Percentiles rank a stretch among this genome's conserved stretches.
These are phyloP conservation scores for Pristionchus fissidentatus DNA, from an alignment of 2,888 invertebrate species.

Conservation along the genomic window DNA sequence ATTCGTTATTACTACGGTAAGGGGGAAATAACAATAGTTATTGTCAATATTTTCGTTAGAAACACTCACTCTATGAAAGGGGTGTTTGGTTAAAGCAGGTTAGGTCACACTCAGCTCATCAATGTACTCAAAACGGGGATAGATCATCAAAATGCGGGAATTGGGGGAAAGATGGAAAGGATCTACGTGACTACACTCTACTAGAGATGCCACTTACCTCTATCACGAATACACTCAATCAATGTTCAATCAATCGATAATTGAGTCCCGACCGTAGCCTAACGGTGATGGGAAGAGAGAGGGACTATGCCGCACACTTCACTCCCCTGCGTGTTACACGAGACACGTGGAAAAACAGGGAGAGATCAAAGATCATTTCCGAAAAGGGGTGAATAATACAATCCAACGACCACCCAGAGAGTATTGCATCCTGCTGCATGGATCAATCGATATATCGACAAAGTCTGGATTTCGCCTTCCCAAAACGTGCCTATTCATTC, in stretches of 20 bases:
- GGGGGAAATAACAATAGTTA: constrained; percentile 12
- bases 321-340: constrained; percentile 22
- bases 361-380: constrained; percentile 29
- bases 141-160: constrained; percentile 27
- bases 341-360: constrained; percentile 1
- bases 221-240: constrained; percentile 42
- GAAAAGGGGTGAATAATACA: background rate
- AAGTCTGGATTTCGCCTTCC: background rate
- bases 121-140: background rate
- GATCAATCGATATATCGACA: background rate
- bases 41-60: constrained; percentile 23
- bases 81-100: background rate
- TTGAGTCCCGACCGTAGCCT: background rate
- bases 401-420: constrained; percentile 39
- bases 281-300: too few species aligned
- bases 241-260: constrained; percentile 16
- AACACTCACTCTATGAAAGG: constrained; percentile 18
- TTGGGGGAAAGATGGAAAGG: background rate
- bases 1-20: constrained; percentile 25
- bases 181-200: constrained; percentile 22
- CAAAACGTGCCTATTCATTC: constrained; percentile 10
- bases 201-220: constrained; percentile 36
- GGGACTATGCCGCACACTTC: constrained; percentile 35
- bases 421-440: background rate
- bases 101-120: constrained; percentile 13